Evolutionary conservation across 2,113 vertebrate species (phyloP), one percentile per base, ranked within the genome.

Genomic region (Amazona guildingii): DNA sequence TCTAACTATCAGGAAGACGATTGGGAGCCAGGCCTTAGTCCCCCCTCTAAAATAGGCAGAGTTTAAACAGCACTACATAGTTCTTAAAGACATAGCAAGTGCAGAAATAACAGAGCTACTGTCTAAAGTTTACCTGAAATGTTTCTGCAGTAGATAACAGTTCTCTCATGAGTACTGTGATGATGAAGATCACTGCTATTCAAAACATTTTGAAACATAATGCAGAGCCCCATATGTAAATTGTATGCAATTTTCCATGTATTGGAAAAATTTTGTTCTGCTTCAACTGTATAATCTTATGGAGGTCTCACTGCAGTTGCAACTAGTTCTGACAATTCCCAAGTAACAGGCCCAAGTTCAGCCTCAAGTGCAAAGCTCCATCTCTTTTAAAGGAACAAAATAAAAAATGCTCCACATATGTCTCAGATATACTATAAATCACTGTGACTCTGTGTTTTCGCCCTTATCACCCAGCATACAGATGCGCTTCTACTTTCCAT

Each of bases 371-470:
- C 35, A 96, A 87, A 67, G 43, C n/a, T 90, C 15, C 7, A 81
- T 44, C 75, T 94, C 33, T 90, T 94, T 90, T 61, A 92, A 93
- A 94, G 76, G 43, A 83, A 48, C 16, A 92, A 95, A 91, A 35
- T 13, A 33, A 43, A 43, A 77, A 70, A 8, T 35, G 61, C 31
- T 89, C 43, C 20, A 17, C 5, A 2, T 43, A 33, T 55, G 87
- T 31, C 59, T 46, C 13, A 2, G 66, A 62, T 55, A 73, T 57
- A 39, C 78, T 78, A 62, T 96, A 95, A 97, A 97, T 95, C 68
- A 93, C n/a, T 44, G 24, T 94, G 68, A 92, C 7, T 24, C 7
- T 54, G 28, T 79, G 28, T 66, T 92, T 76, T 95, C 84, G 95
- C 51, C 66, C 80, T 57, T 93, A 94, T 92, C 84, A 80, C 27